Base-by-base conservation (phyloP, 1,140 invertebrate species). In the Magallana ariakensis region DNA sequence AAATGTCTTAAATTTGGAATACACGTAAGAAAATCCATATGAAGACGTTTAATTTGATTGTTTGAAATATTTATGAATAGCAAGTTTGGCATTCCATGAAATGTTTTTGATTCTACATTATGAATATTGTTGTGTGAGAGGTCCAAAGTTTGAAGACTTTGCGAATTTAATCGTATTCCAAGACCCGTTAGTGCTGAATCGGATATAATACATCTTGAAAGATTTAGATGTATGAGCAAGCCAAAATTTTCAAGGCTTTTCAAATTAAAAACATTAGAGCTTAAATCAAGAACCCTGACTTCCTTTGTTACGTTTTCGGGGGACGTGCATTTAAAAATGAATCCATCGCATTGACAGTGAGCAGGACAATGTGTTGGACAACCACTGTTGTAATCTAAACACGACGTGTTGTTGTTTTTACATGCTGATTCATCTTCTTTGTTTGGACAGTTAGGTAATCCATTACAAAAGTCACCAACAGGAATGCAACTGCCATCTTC, bases 231-330 rank as follows among this genome's bases (percentile, higher is more conserved):
- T 33, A 75, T 9, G 22, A 75, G 66, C 9, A 46, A 75, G 9
- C 1, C 33, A 22, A 75, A 75, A 26, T 75, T 13, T 26, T 33
- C 33, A 26, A 75, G 22, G 1, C 33, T 11, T 13, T 9, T 26
- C 10, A 13, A 10, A 26, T 75, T 10, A 22, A 75, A 75, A 26
- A 13, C 33, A 13, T 22, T 75, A 26, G 66, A 75, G 15, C 66
- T 75, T 19, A 75, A 22, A 75, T 75, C 66, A 33, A 75, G 66
- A 26, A 33, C 66, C 33, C 66, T 75, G 66, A 26, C 66, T 26
- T 75, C 66, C 33, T 26, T 75, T 26, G 22, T 46, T 8, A 75
- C 22, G 11, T 75, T 75, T 26, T 33, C 66, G 0, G 66, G 66
- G 13, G 22, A 75, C 5, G 4, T 19, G 5, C 66, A 75, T 22